phyloP scores from a whole-genome alignment of 2,797 vertebrate genomes.

The Catostomus latipinnis region DNA sequence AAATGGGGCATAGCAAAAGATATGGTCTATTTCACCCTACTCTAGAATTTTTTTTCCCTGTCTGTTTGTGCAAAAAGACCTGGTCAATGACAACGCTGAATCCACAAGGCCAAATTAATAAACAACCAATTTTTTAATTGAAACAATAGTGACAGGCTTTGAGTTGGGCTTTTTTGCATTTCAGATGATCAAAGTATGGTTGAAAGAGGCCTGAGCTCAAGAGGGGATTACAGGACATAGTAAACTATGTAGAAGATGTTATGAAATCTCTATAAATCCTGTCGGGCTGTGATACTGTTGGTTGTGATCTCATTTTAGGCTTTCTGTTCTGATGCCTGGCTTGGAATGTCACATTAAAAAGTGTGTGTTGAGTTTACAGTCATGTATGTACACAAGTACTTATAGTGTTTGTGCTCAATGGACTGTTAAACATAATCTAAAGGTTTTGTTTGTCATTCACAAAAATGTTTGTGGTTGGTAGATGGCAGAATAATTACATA shows the following conservation, averaged over 20 bases:
- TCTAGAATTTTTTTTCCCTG: slow-evolving; percentile 1
- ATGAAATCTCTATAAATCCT: slow-evolving; percentile 30
- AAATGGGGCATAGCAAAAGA: background rate
- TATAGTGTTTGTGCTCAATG: background rate
- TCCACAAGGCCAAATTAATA: background rate
- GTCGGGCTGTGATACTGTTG: slow-evolving; percentile 20
- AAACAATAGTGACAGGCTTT: slow-evolving; percentile 30
- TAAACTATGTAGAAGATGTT: slow-evolving; percentile 29
- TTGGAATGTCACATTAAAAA: slow-evolving; percentile 29
- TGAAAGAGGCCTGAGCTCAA: slow-evolving; percentile 11
- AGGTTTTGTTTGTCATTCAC: background rate
- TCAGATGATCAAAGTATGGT: slow-evolving; percentile 34
- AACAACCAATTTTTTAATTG: slow-evolving; percentile 2
- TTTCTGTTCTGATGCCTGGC: slow-evolving; percentile 21
- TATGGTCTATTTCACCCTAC: background rate
- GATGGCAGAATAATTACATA: background rate
- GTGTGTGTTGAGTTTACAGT: slow-evolving; percentile 15
- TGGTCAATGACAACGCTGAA: slow-evolving; percentile 16
- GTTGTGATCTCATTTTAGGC: slow-evolving; percentile 46
- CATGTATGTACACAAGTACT: slow-evolving; percentile 19
- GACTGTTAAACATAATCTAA: slow-evolving; percentile 6
- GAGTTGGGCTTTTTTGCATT: slow-evolving; percentile 19
- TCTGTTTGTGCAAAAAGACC: background rate
- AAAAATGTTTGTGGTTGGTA: background rate
- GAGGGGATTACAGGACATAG: slow-evolving; percentile 35